Conservation (phyloP, 2,797 vertebrate species). For the Lithobates pipiens region DNA sequence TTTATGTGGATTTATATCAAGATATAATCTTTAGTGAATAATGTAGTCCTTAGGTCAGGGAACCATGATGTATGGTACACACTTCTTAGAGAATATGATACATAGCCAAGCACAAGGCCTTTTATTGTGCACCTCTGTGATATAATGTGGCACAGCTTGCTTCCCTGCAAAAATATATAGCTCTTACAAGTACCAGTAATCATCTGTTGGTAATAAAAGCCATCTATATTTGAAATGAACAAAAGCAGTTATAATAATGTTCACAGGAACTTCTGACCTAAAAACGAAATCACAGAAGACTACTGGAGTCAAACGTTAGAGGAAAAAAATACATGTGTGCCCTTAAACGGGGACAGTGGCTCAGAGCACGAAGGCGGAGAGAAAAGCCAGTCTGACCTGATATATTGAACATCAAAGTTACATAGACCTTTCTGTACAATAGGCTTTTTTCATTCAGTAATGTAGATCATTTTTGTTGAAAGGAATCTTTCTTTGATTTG, state of each 20-base stretch:
- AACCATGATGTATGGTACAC: constrained; percentile 17
- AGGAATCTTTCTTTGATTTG: not conserved
- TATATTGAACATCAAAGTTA: not conserved
- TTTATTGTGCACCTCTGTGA: constrained; percentile 25
- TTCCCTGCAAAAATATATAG: constrained; percentile 13
- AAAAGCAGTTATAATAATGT: constrained; percentile 21
- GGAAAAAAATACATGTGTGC: constrained; percentile 26
- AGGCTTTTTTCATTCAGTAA: not conserved
- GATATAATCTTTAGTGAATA: constrained; percentile 10
- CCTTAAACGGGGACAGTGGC: not conserved
- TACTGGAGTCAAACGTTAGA: not conserved
- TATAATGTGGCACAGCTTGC: constrained; percentile 3
- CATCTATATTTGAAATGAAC: constrained; percentile 48
- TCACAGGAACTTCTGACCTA: constrained; percentile 15
- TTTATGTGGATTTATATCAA: not conserved
- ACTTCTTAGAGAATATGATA: constrained; percentile 10
- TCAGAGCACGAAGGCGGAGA: not conserved
- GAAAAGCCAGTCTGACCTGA: not conserved
- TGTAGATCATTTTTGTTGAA: not conserved
- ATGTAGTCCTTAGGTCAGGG: not conserved
- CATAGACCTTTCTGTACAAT: not conserved
- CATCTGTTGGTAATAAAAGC: constrained; percentile 44
- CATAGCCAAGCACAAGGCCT: not conserved
- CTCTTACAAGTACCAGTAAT: not conserved
- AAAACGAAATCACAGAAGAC: constrained; percentile 28